Percentiles rank a stretch among this genome's conserved stretches.
phyloP scores from a whole-genome alignment of 2,888 invertebrate species.

The Hedya salicella region DNA sequence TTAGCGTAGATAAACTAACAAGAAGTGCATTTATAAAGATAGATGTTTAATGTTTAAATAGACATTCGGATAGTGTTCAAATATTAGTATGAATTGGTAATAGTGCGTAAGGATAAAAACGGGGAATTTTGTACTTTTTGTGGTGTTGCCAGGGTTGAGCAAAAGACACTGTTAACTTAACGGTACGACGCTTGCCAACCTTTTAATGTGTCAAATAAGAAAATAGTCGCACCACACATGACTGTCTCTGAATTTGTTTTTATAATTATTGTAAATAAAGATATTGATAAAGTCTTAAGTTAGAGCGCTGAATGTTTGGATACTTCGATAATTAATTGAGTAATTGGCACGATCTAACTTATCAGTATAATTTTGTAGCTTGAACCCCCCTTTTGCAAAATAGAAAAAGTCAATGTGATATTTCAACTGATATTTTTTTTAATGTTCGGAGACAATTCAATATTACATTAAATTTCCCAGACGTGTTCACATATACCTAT shows the following conservation, averaged over 20 bases:
- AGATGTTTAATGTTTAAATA: conserved; percentile 77
- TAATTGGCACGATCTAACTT: neutral
- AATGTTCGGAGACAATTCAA: no score
- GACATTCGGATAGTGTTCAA: conserved; percentile 77
- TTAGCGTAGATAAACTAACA: conserved; percentile 72
- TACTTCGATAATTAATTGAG: conserved; percentile 32
- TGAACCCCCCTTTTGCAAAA: neutral
- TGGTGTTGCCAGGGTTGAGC: conserved; percentile 75
- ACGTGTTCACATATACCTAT: no score
- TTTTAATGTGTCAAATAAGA: conserved; percentile 69
- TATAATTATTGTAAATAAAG: conserved; percentile 40
- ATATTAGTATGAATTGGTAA: conserved; percentile 67
- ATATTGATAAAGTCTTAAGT: conserved; percentile 51
- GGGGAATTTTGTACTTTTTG: conserved; percentile 81
- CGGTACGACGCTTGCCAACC: conserved; percentile 48
- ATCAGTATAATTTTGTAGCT: neutral
- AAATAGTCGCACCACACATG: conserved; percentile 32
- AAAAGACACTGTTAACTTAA: conserved; percentile 49
- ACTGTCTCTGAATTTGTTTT: conserved; percentile 30
- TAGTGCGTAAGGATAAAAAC: conserved; percentile 65
- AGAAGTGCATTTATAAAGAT: conserved; percentile 84
- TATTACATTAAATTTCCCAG: no score
- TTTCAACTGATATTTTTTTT: no score
- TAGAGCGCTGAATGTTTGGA: conserved; percentile 53
- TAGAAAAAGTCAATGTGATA: no score